phyloP scores from a whole-genome alignment of 2,113 vertebrate species.

The Malurus alboscapulatus region DNA sequence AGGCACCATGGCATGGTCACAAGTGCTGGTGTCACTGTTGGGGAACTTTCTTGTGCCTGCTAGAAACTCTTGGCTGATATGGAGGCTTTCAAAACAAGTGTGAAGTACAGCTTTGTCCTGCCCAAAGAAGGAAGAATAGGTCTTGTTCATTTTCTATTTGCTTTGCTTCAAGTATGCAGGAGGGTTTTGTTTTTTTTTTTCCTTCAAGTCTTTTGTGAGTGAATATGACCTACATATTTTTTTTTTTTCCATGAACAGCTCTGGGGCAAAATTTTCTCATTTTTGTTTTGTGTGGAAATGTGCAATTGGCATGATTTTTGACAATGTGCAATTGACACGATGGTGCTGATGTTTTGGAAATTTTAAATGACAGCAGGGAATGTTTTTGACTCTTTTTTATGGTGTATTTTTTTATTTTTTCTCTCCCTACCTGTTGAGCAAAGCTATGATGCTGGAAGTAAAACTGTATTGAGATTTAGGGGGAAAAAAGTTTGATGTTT shows the following conservation, averaged over 20 bases:
- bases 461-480: background rate
- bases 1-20: background rate
- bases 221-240: background rate
- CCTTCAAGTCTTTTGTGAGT: background rate
- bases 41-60: background rate
- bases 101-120: rapidly evolving
- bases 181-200: background rate
- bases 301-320: background rate
- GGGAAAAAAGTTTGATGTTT: rapidly evolving
- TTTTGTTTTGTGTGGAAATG: background rate
- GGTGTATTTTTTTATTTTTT: background rate
- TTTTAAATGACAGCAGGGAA: background rate
- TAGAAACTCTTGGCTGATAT: background rate
- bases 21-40: background rate
- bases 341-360: background rate
- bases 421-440: background rate
- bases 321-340: background rate
- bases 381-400: background rate
- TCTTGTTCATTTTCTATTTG: background rate
- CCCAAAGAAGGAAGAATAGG: background rate
- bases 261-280: background rate
- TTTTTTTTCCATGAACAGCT: background rate
- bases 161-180: background rate
- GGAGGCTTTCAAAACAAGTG: background rate
- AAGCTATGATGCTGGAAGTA: background rate